Conservation (phyloP, 2,888 invertebrate genomes). For the Cenopis cana region DNA sequence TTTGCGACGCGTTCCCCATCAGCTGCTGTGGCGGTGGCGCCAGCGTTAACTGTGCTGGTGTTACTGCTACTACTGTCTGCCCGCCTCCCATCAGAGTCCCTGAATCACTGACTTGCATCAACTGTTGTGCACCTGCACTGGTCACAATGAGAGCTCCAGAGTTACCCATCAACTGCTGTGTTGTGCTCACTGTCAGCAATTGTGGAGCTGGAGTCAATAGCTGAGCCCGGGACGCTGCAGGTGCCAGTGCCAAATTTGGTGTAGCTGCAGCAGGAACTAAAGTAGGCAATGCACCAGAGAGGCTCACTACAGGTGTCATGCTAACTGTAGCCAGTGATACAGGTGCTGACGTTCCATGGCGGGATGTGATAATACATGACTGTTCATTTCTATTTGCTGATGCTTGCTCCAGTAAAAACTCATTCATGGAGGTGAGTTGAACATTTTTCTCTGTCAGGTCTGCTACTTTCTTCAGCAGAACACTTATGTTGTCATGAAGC, state of each 20-base stretch:
- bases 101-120: slow-evolving; percentile 83
- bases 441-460: slow-evolving; percentile 79
- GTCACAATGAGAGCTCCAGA: slow-evolving; percentile 80
- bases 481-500: slow-evolving; percentile 79
- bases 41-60: slow-evolving; percentile 77
- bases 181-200: slow-evolving; percentile 79
- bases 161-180: slow-evolving; percentile 79
- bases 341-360: slow-evolving; percentile 78
- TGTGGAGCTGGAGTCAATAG: slow-evolving; percentile 79
- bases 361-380: slow-evolving; percentile 79
- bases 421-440: slow-evolving; percentile 80
- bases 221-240: slow-evolving; percentile 77
- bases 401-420: slow-evolving; percentile 76
- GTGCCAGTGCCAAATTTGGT: slow-evolving; percentile 73
- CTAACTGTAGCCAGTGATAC: slow-evolving; percentile 80
- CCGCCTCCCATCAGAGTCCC: slow-evolving; percentile 80
- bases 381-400: slow-evolving; percentile 71
- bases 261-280: slow-evolving; percentile 75
- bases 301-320: slow-evolving; percentile 79
- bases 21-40: slow-evolving; percentile 74
- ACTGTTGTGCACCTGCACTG: slow-evolving; percentile 80
- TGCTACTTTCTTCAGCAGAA: slow-evolving; percentile 76
- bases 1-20: slow-evolving; percentile 73
- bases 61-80: slow-evolving; percentile 79
- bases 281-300: slow-evolving; percentile 75